These are phyloP conservation scores for Embiotoca jacksoni DNA, from an alignment of 2,113 vertebrate genomes.

Conservation along the genomic window DNA sequence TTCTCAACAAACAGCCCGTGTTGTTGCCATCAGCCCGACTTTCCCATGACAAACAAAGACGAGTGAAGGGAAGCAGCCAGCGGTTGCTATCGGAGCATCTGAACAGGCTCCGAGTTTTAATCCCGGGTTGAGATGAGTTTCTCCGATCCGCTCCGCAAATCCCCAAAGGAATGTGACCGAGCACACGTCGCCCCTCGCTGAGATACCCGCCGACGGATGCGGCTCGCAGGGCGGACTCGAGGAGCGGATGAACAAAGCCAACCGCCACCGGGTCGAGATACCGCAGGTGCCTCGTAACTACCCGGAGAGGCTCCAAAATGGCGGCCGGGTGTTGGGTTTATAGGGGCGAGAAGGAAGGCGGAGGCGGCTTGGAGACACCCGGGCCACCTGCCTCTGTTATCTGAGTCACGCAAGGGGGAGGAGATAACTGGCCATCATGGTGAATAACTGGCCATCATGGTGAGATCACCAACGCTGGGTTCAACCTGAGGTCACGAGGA, in stretches of 20 bases:
- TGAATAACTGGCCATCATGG: conserved; percentile 38
- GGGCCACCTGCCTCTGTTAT: background rate
- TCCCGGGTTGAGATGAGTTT: conserved; percentile 64
- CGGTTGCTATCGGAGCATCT: conserved; percentile 55
- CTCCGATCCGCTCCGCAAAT: conserved; percentile 59
- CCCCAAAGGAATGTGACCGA: conserved; percentile 59
- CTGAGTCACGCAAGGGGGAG: conserved; percentile 36
- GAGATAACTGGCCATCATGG: conserved; percentile 41
- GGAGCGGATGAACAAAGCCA: conserved; percentile 41
- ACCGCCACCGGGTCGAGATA: conserved; percentile 15
- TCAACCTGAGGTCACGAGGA: conserved; percentile 49
- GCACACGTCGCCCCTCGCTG: conserved; percentile 17
- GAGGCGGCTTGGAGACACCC: background rate
- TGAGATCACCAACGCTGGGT: conserved; percentile 47
- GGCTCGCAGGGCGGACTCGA: conserved; percentile 10
- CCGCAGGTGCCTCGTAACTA: conserved; percentile 24
- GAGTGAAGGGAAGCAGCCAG: background rate
- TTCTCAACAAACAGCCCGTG: conserved; percentile 1
- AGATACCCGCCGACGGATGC: conserved; percentile 42
- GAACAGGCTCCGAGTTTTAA: conserved; percentile 62
- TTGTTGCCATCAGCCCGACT: conserved; percentile 12
- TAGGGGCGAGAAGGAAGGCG: conserved; percentile 22
- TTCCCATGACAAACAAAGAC: conserved; percentile 31
- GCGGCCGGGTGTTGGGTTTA: conserved; percentile 37
- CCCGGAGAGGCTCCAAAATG: conserved; percentile 44